A percentile compares a stretch with the other conserved stretches of the same genome.
These are phyloP conservation scores for Agrenia bidenticulata DNA, from an alignment of 2,888 invertebrate species.

Conservation along the genomic window DNA sequence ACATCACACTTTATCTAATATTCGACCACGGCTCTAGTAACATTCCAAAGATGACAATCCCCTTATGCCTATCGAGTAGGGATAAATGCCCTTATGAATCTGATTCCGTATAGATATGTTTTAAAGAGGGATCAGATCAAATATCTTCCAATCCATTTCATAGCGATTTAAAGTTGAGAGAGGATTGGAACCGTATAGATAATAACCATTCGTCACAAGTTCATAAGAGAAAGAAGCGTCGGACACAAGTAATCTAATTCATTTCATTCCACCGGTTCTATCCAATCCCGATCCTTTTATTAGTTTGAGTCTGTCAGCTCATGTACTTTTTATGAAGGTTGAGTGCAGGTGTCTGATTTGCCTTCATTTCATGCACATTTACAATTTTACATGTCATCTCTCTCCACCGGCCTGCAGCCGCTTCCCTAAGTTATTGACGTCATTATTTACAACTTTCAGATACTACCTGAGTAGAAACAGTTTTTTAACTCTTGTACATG, in stretches of 20 bases:
- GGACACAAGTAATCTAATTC: background rate
- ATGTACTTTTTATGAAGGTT: background rate
- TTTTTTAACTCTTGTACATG: too few species aligned
- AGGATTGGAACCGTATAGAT: too few species aligned
- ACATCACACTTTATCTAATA: too few species aligned
- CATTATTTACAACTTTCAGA: slow-evolving; percentile 33
- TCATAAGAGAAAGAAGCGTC: too few species aligned
- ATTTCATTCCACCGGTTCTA: background rate
- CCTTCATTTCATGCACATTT: slow-evolving; percentile 31
- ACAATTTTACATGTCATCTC: slow-evolving; percentile 28
- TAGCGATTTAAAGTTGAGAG: too few species aligned
- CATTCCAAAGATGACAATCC: slow-evolving; percentile 24
- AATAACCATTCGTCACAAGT: too few species aligned
- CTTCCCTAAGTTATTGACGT: slow-evolving; percentile 35
- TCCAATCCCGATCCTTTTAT: too few species aligned
- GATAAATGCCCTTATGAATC: slow-evolving; percentile 16
- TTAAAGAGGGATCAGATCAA: too few species aligned
- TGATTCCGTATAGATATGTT: background rate
- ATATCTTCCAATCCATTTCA: too few species aligned
- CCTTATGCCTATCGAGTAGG: background rate
- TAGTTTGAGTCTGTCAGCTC: background rate
- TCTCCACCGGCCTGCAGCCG: slow-evolving; percentile 24
- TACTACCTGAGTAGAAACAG: too few species aligned
- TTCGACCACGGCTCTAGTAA: too few species aligned
- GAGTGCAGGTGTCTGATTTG: slow-evolving; percentile 27